Conservation (phyloP, 2,888 invertebrate genomes). For the Camponotus fellah region DNA sequence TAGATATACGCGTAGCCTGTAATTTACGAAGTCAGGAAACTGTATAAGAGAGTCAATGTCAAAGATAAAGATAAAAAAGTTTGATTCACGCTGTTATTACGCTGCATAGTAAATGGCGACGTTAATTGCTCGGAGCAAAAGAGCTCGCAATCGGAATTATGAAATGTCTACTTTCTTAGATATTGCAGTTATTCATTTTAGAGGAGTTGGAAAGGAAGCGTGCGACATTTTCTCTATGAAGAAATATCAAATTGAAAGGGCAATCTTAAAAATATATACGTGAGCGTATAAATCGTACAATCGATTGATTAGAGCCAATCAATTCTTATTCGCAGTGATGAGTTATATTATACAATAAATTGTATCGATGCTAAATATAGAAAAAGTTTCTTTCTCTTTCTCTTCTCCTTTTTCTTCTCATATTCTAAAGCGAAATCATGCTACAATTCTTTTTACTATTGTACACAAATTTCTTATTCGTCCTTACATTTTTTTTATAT, state of each 20-base stretch:
- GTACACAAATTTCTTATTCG: not conserved
- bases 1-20: not conserved
- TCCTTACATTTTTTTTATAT: not conserved
- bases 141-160: slow-evolving; percentile 9
- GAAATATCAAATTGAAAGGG: slow-evolving; percentile 38
- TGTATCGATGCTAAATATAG: not conserved
- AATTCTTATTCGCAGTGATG: slow-evolving; percentile 29
- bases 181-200: slow-evolving; percentile 41
- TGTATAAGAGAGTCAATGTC: slow-evolving; percentile 15
- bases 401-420: not conserved
- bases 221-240: not conserved
- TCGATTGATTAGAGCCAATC: slow-evolving; percentile 31
- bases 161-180: slow-evolving; percentile 8
- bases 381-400: not conserved
- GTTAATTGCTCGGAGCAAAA: slow-evolving; percentile 38
- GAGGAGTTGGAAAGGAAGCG: not conserved
- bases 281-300: slow-evolving; percentile 31
- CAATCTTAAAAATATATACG: not conserved
- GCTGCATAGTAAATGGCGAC: not conserved
- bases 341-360: not conserved
- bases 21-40: slow-evolving; percentile 9
- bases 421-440: not conserved
- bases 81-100: slow-evolving; percentile 27
- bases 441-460: not conserved
- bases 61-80: slow-evolving; percentile 34